phyloP scores from a whole-genome alignment of 2,113 vertebrate genomes.

The Glareola pratincola region DNA sequence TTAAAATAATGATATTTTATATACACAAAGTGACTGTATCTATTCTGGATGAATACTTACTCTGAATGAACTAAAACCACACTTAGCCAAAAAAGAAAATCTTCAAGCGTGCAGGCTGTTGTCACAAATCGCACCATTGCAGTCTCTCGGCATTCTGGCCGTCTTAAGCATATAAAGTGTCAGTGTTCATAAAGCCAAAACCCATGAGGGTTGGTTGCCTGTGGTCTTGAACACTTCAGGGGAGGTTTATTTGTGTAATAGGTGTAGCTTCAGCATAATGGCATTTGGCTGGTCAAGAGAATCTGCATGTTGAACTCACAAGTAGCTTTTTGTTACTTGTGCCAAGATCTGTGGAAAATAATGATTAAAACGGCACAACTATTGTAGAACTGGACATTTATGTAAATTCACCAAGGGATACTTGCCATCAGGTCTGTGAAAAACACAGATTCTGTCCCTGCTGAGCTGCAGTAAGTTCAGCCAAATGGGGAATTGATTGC shows the following conservation, averaged over 20 bases:
- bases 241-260: background rate
- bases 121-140: background rate
- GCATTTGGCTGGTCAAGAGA: background rate
- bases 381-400: background rate
- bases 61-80: background rate
- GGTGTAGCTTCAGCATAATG: background rate
- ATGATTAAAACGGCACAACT: background rate
- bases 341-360: background rate
- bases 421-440: background rate
- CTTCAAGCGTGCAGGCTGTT: background rate
- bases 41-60: background rate
- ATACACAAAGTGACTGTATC: background rate
- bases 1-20: background rate
- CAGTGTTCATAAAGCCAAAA: background rate
- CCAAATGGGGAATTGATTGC: background rate
- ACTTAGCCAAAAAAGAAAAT: background rate
- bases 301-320: background rate
- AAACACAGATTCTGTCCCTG: background rate
- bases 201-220: background rate
- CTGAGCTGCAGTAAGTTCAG: background rate
- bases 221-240: background rate
- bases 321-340: background rate
- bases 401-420: background rate
- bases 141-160: background rate
- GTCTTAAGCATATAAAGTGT: background rate